Base-by-base conservation (phyloP, 2,113 vertebrate genomes). In the Poeciliopsis occidentalis region DNA sequence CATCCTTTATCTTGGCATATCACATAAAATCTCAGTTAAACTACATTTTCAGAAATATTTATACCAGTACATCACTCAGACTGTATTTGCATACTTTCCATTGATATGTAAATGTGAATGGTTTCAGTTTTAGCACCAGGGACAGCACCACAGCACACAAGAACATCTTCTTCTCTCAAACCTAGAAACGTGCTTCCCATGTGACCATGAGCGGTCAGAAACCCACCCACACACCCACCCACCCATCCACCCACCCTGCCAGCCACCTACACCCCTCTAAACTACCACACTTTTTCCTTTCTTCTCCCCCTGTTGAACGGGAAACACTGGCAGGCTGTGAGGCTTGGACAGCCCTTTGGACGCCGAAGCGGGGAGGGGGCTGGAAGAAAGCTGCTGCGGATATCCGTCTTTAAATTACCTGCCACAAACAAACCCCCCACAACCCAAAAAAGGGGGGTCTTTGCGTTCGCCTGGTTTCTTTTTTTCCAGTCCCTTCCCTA, bases 111-210 rank as follows among this genome's bases (percentile, higher is more conserved):
- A 30, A 69, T 47, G 29, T 67, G 29, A 30, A 54, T 51, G 69
- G 64, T 76, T 63, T 69, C 26, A 4, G 73, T 70, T 89, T 89
- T 89, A 93, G 91, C 88, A 93, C 92, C 90, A 92, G 90, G 90
- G 91, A 93, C 91, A 92, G 92, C 92, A 90, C 87, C 92, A 88
- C 51, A 22, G 22, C 24, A 24, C 22, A 67, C 39, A 19, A 57
- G 24, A 44, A 8, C 37, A 19, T 29, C 37, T 44, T 10, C 29
- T 19, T 27, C 19, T 24, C n/a, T 26, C 69, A 79, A 76, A 8
- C 63, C 57, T 26, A 62, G 69, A 71, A 85, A 60, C 67, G 70
- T 76, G 85, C 69, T 79, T 71, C 75, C 75, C 88, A 87, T 75
- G 90, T 91, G 92, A 91, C 89, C 82, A 73, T 60, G 82, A 78